These are phyloP conservation scores for Galeopterus variegatus DNA, from an alignment of 2,113 vertebrate species.

Conservation along the genomic window DNA sequence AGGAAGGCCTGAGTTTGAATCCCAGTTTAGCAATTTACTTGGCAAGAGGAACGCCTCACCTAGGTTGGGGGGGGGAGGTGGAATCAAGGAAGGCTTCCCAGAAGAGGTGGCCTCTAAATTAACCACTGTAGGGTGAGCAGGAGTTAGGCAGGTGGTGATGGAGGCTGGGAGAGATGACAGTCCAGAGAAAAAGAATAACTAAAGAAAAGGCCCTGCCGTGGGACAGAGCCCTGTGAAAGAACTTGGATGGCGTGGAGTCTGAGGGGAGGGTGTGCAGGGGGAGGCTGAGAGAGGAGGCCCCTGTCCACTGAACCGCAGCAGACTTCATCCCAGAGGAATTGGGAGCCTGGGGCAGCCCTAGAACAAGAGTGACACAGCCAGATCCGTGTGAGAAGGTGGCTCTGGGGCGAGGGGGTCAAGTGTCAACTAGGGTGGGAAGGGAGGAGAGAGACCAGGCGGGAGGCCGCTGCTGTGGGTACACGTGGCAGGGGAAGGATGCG, in stretches of 20 bases:
- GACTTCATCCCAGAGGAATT: not conserved
- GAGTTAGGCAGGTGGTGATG: not conserved
- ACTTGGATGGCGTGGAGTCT: accelerated
- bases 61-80: too few relatives aligned
- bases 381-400: not conserved
- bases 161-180: not conserved
- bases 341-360: accelerated
- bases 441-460: not conserved
- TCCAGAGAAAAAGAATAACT: not conserved
- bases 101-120: not conserved
- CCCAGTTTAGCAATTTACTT: not conserved
- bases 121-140: not conserved
- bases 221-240: not conserved
- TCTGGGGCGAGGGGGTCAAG: not conserved
- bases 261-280: accelerated
- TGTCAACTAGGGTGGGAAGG: too few relatives aligned
- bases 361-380: not conserved
- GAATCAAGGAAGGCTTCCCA: not conserved
- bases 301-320: not conserved
- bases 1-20: not conserved
- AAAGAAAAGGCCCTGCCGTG: not conserved
- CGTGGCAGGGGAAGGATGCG: not conserved
- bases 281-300: accelerated
- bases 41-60: accelerated
- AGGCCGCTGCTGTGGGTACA: accelerated